These are phyloP conservation scores for Metallyticus violacea DNA, from an alignment of 2,888 invertebrate genomes.

Conservation along the genomic window DNA sequence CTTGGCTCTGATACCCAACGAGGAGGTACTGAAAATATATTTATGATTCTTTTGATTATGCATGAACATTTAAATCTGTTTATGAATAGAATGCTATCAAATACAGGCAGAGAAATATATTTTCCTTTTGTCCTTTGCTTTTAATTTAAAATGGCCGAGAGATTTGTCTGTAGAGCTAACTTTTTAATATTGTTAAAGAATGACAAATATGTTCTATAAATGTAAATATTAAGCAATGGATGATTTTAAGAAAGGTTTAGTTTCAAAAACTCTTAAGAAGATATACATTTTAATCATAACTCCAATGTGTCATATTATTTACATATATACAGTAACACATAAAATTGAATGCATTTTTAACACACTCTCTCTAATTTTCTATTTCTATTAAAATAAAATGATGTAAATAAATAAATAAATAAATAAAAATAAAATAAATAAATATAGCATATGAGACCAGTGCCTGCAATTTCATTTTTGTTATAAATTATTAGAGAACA, in stretches of 20 bases:
- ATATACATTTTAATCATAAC: not conserved
- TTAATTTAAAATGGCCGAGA: not conserved
- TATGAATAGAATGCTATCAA: not conserved
- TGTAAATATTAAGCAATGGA: not conserved
- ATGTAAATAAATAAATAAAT: too few species aligned
- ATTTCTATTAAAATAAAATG: too few species aligned
- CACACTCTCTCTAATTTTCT: not conserved
- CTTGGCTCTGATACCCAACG: constrained; percentile 46
- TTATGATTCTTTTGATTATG: not conserved
- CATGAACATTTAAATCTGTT: not conserved
- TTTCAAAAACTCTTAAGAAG: not conserved
- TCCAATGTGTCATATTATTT: not conserved
- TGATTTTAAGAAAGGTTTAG: not conserved
- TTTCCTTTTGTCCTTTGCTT: not conserved
- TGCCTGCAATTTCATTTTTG: too few species aligned
- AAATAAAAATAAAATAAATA: too few species aligned
- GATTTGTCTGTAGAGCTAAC: not conserved
- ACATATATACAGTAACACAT: not conserved
- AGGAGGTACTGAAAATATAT: constrained; percentile 45
- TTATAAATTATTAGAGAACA: too few species aligned
- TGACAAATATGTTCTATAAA: not conserved
- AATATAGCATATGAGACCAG: too few species aligned
- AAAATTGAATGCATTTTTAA: not conserved
- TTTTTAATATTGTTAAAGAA: not conserved
- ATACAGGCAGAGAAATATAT: not conserved